Base-by-base conservation (phyloP, 2,113 vertebrate species). In the Peromyscus polionotus region DNA sequence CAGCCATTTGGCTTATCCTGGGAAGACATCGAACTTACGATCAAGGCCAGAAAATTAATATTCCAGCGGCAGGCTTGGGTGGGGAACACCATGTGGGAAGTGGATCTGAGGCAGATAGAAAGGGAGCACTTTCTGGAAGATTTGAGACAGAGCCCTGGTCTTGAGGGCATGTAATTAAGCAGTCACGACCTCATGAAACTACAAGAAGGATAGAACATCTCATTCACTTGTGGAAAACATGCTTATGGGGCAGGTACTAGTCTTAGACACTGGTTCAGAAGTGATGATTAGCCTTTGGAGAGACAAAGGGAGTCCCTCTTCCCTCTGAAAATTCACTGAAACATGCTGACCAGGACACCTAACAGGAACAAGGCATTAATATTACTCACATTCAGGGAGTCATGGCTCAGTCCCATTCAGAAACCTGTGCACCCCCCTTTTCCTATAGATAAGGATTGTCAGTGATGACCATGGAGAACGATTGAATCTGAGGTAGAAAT, bases 151-250 rank as follows among this genome's bases (percentile, higher is more conserved):
- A 88, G 9, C 19, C 22, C 75, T 73, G 63, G 31, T 16, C 54
- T 45, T 73, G 67, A 42, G 68, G 77, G 88, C 19, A 45, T 7
- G 39, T 20, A 26, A n/a, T 51, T 96, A 45, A 39, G 26, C 42
- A 42, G 61, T 10, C 83, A 36, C 20, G 28, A 33, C 16, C 61
- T 45, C 9, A 4, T 10, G 36, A 24, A 57, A 14, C 72, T 13
- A 33, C 3, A 24, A 8, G 7, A n/a, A 51, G 5, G 12, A 75
- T 54, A 67, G 13, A 45, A 31, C 17, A 20, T n/a, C 31, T 54
- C 12, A 0, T 24, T 63, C 5, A 1, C 26, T 9, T 65, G 28
- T 13, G 28, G 42, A 28, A 12, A 26, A 4, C 19, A 1, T 12
- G 1, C 45, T 63, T 48, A 45, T 14, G 7, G 1, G 22, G 19